Evolutionary conservation across 2,113 vertebrate genomes (phyloP).

Genomic region (Siniperca knerii): DNA sequence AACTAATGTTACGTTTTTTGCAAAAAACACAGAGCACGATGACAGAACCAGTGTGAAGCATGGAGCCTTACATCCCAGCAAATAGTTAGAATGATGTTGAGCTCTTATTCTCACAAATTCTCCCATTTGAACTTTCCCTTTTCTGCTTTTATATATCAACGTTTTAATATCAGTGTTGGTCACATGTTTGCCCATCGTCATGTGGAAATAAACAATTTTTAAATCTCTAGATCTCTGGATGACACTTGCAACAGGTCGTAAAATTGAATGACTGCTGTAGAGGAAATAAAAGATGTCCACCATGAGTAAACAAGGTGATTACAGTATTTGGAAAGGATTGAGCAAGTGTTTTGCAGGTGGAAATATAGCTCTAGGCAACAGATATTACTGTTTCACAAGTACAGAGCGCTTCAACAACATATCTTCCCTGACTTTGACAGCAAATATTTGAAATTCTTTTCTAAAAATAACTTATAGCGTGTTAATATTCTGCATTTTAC

Average conservation of each 20-base stretch:
- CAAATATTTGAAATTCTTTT: not conserved
- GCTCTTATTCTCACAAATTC: not conserved
- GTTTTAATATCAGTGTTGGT: not conserved
- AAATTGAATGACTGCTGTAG: constrained; percentile 3
- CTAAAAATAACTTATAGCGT: not conserved
- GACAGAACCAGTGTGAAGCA: not conserved
- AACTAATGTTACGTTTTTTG: not conserved
- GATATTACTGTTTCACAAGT: constrained; percentile 41
- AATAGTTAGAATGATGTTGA: not conserved
- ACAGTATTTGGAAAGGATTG: constrained; percentile 57
- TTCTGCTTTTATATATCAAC: not conserved
- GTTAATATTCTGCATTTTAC: not conserved
- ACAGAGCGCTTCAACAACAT: not conserved
- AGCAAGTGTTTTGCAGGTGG: constrained; percentile 56
- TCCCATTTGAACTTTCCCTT: not conserved
- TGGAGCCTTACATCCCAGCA: not conserved
- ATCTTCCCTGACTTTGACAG: not conserved
- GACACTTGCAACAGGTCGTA: constrained; percentile 15
- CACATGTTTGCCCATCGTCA: not conserved
- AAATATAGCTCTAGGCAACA: constrained; percentile 18
- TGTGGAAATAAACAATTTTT: constrained; percentile 1
- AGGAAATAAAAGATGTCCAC: constrained; percentile 32
- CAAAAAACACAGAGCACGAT: not conserved
- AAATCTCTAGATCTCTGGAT: not conserved
- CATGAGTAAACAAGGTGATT: constrained; percentile 62